phyloP scores from a whole-genome alignment of 2,888 invertebrate species.

The Selenia dentaria region DNA sequence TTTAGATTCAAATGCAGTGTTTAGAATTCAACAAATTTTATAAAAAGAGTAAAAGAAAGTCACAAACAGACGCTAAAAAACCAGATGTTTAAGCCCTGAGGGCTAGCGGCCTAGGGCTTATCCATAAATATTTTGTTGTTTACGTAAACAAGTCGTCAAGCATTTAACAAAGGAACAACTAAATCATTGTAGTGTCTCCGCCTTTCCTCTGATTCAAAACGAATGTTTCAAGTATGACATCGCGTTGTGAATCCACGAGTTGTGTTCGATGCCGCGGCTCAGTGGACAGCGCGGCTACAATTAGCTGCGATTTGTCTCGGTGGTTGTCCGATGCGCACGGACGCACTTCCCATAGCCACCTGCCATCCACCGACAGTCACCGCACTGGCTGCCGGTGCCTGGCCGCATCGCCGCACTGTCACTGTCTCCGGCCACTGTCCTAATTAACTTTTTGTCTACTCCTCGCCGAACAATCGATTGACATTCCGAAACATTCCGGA shows the following conservation, averaged over 20 bases:
- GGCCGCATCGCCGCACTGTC: constrained; percentile 45
- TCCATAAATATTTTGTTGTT: too few relatives aligned
- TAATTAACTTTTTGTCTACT: constrained; percentile 79
- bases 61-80: too few relatives aligned
- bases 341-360: constrained; percentile 81
- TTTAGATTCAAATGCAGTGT: too few relatives aligned
- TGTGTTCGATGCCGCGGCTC: constrained; percentile 36
- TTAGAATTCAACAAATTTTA: too few relatives aligned
- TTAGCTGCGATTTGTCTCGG: constrained; percentile 80
- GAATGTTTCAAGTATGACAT: constrained; percentile 29
- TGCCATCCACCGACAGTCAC: constrained; percentile 36
- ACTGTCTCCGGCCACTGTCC: constrained; percentile 58
- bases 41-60: too few relatives aligned
- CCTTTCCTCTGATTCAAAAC: background rate
- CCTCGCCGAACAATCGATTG: constrained; percentile 57
- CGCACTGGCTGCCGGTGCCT: constrained; percentile 17
- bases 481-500: constrained; percentile 58
- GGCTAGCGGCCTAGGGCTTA: too few relatives aligned
- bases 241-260: constrained; percentile 34
- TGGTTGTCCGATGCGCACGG: constrained; percentile 76
- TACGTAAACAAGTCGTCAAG: too few relatives aligned
- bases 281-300: constrained; percentile 59
- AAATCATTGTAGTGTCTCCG: background rate
- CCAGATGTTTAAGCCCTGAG: too few relatives aligned
- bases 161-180: too few relatives aligned